Evolutionary conservation across 2,113 vertebrate species (phyloP).

Genomic region (Dipodomys spectabilis): DNA sequence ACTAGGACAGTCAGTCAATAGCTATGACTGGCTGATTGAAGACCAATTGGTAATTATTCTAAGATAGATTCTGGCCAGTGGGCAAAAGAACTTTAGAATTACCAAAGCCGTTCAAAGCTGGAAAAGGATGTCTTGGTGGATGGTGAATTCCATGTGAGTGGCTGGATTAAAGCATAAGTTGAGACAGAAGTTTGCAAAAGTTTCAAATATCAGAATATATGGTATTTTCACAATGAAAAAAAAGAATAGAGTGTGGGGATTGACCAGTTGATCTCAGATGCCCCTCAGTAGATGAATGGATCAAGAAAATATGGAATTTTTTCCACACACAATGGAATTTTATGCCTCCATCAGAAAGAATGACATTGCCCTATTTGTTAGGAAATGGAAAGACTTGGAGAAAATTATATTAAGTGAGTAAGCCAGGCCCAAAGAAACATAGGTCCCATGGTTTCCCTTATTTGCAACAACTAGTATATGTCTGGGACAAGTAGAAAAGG

Average conservation of each 20-base stretch:
- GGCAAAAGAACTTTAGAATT: neutral
- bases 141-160: neutral
- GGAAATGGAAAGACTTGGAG: no score
- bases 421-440: no score
- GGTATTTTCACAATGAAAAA: no score
- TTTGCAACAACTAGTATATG: no score
- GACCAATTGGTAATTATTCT: neutral
- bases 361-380: no score
- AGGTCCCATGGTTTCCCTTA: no score
- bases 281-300: no score
- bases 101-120: neutral
- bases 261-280: neutral
- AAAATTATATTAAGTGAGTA: no score
- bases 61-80: neutral
- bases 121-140: neutral
- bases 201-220: neutral
- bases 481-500: no score
- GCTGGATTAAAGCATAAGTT: neutral
- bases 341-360: no score
- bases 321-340: no score
- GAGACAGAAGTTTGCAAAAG: neutral
- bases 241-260: neutral
- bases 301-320: no score
- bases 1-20: neutral
- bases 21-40: neutral